These are phyloP conservation scores for Galerucella pusilla DNA, from an alignment of 2,888 invertebrate genomes.

Conservation along the genomic window DNA sequence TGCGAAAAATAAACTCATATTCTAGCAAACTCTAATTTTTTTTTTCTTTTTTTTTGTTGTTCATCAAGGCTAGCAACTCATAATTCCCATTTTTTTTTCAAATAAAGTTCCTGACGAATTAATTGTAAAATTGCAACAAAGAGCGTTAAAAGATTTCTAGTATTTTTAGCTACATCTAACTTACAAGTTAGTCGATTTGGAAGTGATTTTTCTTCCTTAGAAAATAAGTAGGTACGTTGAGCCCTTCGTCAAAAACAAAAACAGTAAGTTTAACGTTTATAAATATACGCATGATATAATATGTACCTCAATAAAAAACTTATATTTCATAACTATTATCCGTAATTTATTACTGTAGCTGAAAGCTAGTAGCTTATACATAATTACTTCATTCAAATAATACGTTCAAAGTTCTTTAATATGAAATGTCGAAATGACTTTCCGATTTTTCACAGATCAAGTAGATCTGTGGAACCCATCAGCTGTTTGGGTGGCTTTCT, in stretches of 20 bases:
- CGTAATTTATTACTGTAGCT: too few species aligned
- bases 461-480: too few species aligned
- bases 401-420: too few species aligned
- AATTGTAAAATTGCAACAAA: slow-evolving; percentile 6
- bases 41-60: slow-evolving; percentile 11
- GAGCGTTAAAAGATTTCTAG: slow-evolving; percentile 14
- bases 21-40: slow-evolving; percentile 18
- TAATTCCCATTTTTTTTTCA: not conserved
- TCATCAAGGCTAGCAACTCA: slow-evolving; percentile 20
- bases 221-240: slow-evolving; percentile 15
- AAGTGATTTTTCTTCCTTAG: slow-evolving; percentile 10
- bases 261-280: not conserved
- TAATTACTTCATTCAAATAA: too few species aligned
- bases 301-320: not conserved
- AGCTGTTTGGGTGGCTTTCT: too few species aligned
- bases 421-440: too few species aligned
- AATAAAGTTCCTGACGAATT: slow-evolving; percentile 6
- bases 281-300: not conserved
- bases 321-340: too few species aligned
- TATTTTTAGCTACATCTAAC: slow-evolving; percentile 22
- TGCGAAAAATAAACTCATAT: slow-evolving; percentile 66
- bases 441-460: too few species aligned
- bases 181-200: slow-evolving; percentile 18
- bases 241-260: slow-evolving; percentile 13
- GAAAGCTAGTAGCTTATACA: too few species aligned